Conservation (phyloP, 2,797 vertebrate genomes). For the Tragelaphus eurycerus region DNA sequence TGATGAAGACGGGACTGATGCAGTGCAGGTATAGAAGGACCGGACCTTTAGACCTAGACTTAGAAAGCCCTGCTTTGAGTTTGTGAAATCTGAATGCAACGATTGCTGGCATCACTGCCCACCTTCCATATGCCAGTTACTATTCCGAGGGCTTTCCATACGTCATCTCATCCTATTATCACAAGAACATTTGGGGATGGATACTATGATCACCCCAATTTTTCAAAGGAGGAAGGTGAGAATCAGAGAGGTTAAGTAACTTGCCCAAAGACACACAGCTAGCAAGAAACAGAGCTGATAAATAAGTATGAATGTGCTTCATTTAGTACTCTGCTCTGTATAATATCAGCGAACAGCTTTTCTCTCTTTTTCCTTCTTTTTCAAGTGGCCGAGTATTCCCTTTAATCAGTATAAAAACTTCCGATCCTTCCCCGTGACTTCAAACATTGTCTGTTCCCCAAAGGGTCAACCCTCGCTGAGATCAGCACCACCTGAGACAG, state of each 20-base stretch:
- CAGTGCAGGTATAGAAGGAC: accelerated
- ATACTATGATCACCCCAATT: background rate
- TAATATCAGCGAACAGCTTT: too few species aligned
- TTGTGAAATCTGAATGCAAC: background rate
- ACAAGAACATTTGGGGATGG: background rate
- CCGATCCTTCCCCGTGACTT: background rate
- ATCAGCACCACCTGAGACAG: background rate
- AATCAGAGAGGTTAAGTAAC: background rate
- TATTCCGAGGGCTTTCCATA: background rate
- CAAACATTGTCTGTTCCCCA: background rate
- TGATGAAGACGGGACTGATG: too few species aligned
- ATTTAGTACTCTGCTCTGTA: accelerated
- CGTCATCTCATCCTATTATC: background rate
- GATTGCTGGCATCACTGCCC: background rate
- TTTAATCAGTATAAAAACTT: background rate
- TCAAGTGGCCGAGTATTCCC: background rate
- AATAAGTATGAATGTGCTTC: accelerated
- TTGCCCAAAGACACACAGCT: background rate
- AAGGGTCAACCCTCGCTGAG: background rate
- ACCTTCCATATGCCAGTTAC: background rate
- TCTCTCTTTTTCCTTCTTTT: background rate
- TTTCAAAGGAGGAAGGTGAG: background rate
- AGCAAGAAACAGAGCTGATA: background rate
- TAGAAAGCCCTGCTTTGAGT: background rate
- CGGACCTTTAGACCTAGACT: background rate